Conservation (phyloP, 1,140 invertebrate genomes). For the Hylaeus volcanicus region DNA sequence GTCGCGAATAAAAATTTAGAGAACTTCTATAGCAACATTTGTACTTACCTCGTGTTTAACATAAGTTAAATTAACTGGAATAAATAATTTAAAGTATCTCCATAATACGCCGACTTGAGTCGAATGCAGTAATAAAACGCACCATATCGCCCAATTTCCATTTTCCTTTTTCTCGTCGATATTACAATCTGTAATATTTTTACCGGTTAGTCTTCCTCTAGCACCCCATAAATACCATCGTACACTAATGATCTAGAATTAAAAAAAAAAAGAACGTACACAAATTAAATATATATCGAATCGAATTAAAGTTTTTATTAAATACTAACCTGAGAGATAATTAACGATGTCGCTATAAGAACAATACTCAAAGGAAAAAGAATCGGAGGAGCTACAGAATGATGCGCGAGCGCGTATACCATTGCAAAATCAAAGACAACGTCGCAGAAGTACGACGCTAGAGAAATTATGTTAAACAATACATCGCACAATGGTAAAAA, state of each 20-base stretch:
- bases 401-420: conserved; percentile 89
- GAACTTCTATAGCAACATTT: not conserved
- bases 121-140: conserved; percentile 86
- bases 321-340: conserved; percentile 86
- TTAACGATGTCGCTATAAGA: conserved; percentile 85
- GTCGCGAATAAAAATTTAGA: not conserved
- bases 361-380: conserved; percentile 85
- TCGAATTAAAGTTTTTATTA: conserved; percentile 13
- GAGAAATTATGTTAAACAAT: conserved; percentile 93
- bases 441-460: conserved; percentile 95
- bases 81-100: conserved; percentile 93
- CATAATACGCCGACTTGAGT: conserved; percentile 92
- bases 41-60: conserved; percentile 90
- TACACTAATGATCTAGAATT: conserved; percentile 74
- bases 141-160: conserved; percentile 75
- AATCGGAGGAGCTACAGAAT: conserved; percentile 80
- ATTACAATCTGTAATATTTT: conserved; percentile 57
- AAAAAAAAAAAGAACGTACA: not conserved
- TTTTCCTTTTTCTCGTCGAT: conserved; percentile 68
- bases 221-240: conserved; percentile 80
- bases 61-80: conserved; percentile 90
- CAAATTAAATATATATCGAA: not conserved
- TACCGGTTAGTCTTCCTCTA: conserved; percentile 73
- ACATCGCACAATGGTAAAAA: conserved; percentile 94
- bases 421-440: conserved; percentile 93